phyloP scores from a whole-genome alignment of 2,113 vertebrate genomes.

The Dipodomys spectabilis region DNA sequence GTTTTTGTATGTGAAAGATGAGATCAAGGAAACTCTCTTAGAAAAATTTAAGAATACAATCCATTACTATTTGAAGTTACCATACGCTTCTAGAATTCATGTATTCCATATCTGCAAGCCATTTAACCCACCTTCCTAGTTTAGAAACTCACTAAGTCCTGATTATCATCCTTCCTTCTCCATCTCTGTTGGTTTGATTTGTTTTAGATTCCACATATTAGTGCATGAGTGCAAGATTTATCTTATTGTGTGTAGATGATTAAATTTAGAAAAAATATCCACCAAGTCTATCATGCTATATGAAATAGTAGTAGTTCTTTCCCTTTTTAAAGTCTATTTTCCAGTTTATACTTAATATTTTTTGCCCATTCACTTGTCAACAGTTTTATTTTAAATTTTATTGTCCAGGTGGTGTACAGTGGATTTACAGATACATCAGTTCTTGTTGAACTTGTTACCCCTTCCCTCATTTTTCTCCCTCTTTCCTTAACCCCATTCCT shows the following conservation, averaged over 20 bases:
- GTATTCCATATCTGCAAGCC: not conserved
- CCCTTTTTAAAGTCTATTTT: too few species aligned
- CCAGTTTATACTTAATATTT: too few species aligned
- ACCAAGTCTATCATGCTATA: not conserved
- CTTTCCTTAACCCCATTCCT: too few species aligned
- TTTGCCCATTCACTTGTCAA: not conserved
- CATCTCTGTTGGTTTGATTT: not conserved
- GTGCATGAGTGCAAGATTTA: not conserved
- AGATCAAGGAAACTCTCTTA: not conserved
- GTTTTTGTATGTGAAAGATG: not conserved
- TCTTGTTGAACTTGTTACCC: too few species aligned
- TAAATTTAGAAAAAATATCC: not conserved
- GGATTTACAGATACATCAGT: too few species aligned
- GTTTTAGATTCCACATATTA: not conserved
- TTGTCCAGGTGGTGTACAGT: too few species aligned
- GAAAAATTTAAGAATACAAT: not conserved
- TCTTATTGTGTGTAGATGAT: not conserved
- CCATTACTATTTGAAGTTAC: not conserved
- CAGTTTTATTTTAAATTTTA: too few species aligned
- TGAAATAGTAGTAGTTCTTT: not conserved
- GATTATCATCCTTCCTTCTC: not conserved
- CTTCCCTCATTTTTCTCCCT: too few species aligned
- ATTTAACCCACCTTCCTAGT: not conserved
- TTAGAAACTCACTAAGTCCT: fast-evolving
- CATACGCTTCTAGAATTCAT: not conserved